Evolutionary conservation across 2,888 invertebrate species (phyloP), one percentile per base, ranked within the genome.

Genomic region (Graphium colonna): DNA sequence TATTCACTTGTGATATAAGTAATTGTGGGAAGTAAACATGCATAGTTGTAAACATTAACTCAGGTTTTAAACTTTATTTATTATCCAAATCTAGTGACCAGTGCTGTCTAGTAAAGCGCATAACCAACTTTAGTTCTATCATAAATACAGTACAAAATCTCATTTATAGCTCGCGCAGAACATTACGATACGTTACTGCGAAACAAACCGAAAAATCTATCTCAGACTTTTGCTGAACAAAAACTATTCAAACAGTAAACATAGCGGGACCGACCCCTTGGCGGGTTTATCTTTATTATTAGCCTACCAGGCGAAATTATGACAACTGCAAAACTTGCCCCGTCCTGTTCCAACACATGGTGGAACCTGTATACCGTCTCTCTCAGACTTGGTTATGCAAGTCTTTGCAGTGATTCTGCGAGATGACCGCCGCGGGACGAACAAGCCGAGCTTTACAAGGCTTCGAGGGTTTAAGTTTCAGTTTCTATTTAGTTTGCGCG

Each of bases 301-400:
- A 87, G 87, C 89, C 90, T 83, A 83, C 85, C 79, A 82, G 81
- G 85, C 82, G 82, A 90, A 91, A 90, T 91, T 91, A 90, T 90
- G 90, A 91, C 90, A 83, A 90, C 90, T 90, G 90, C 90, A 90
- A 83, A 82, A 84, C 79, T 78, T 79, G 53, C 39, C 57, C 67
- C 56, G 55, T 77, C 82, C 60, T 69, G 60, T 56, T 82, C 79
- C 21, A 43, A 43, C 63, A 4, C 16, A 49, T 28, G 41, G 39
- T 17, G 10, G 16, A 3, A 38, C 58, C 65, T 57, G 54, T 78
- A 80, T 60, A 64, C 61, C 56, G 78, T 79, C 31, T 45, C 51
- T 58, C 8, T 38, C 54, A n/a, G 45, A 44, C 53, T 49, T 51
- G 52, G 57, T 57, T 60, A 60, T 60, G 61, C 59, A 58, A 61